Evolutionary conservation across 2,888 invertebrate species (phyloP).

Genomic region (Chrysomela aeneicollis): DNA sequence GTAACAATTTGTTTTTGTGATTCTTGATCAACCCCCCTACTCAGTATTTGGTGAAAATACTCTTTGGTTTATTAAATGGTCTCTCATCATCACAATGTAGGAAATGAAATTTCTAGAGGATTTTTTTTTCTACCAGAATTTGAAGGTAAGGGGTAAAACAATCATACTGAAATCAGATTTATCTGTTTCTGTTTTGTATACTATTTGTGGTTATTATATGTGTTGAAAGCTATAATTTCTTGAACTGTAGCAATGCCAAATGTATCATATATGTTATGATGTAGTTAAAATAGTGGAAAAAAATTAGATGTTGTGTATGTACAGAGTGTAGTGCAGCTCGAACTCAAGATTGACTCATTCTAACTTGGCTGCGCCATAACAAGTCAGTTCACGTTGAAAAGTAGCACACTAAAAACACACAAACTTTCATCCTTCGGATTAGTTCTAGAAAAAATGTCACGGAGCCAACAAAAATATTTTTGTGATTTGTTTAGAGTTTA

Average conservation of each 20-base stretch:
- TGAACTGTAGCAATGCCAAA: conserved; percentile 60
- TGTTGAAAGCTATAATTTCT: conserved; percentile 44
- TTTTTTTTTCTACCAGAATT: too few relatives aligned
- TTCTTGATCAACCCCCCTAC: too few relatives aligned
- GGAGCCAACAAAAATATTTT: conserved; percentile 62
- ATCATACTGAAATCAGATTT: too few relatives aligned
- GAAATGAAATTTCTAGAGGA: too few relatives aligned
- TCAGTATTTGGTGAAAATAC: too few relatives aligned
- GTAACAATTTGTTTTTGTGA: too few relatives aligned
- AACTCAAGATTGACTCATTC: conserved; percentile 38
- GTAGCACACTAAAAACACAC: conserved; percentile 53
- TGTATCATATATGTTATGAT: conserved; percentile 61
- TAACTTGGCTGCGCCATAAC: conserved; percentile 46
- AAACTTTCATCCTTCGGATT: conserved; percentile 51
- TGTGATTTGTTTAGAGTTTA: conserved; percentile 64
- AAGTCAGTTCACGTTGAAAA: conserved; percentile 50
- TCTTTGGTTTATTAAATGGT: too few relatives aligned
- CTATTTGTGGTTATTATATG: conserved; percentile 23
- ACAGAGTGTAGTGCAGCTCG: conserved; percentile 59
- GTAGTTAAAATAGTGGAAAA: conserved; percentile 57
- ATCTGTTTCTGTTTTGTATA: conserved; percentile 17
- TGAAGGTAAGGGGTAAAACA: too few relatives aligned
- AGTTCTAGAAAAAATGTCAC: conserved; percentile 51
- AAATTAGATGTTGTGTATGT: conserved; percentile 59
- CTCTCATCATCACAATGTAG: too few relatives aligned